phyloP scores from a whole-genome alignment of 2,888 invertebrate genomes.

The Scrobipalpa atriplicella region DNA sequence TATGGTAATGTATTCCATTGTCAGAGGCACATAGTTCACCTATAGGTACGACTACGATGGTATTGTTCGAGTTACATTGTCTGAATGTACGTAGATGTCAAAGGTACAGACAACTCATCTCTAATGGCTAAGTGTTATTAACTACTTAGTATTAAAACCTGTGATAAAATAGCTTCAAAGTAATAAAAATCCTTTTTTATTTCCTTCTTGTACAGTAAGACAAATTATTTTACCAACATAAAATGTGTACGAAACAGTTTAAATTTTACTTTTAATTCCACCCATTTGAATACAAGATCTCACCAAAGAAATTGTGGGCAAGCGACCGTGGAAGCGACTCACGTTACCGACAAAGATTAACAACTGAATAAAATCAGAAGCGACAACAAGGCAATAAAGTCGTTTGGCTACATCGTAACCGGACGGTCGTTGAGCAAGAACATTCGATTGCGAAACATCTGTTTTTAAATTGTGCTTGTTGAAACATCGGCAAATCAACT shows the following conservation, averaged over 20 bases:
- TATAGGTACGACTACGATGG: not conserved
- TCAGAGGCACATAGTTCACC: constrained; percentile 17
- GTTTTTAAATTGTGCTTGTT: not conserved
- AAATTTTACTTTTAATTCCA: constrained; percentile 29
- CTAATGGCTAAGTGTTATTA: not conserved
- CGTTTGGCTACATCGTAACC: not conserved
- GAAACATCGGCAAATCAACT: too few species aligned
- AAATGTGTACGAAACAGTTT: constrained; percentile 16
- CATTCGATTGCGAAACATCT: not conserved
- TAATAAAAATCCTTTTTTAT: not conserved
- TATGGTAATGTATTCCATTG: constrained; percentile 24
- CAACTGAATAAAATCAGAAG: constrained; percentile 46
- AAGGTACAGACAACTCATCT: not conserved
- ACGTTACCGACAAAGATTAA: constrained; percentile 53
- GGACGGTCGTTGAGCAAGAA: not conserved
- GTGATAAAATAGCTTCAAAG: not conserved
- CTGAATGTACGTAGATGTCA: constrained; percentile 10
- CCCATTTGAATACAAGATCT: constrained; percentile 38
- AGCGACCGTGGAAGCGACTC: constrained; percentile 46
- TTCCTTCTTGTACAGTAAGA: not conserved
- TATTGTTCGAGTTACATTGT: constrained; percentile 22
- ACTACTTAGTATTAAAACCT: not conserved
- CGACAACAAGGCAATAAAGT: constrained; percentile 35
- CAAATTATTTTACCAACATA: constrained; percentile 6
- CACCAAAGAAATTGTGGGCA: constrained; percentile 49